Conservation (phyloP, 2,888 invertebrate species). For the Acanthosepion esculentum region DNA sequence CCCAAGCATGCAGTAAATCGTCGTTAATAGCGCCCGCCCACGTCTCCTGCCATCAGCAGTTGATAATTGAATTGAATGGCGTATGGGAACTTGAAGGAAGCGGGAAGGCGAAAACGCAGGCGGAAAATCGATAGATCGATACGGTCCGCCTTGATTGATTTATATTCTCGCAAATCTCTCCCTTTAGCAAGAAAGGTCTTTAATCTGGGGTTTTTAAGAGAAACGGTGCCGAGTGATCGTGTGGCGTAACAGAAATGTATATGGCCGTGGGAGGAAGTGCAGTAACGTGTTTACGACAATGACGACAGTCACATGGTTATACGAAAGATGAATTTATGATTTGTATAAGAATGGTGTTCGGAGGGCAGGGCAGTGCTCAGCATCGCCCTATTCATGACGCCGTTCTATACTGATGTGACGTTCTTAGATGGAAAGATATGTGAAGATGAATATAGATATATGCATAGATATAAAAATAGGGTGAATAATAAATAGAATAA, state of each 20-base stretch:
- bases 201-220: neutral
- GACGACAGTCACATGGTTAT: neutral
- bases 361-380: too few species aligned
- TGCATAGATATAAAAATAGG: too few species aligned
- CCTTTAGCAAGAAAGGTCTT: neutral
- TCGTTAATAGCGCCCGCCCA: neutral
- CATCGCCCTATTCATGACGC: too few species aligned
- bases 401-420: too few species aligned
- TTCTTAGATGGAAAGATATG: neutral
- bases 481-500: neutral
- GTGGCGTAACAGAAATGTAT: neutral
- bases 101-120: neutral
- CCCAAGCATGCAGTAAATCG: conserved; percentile 17
- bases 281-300: neutral
- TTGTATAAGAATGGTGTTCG: too few species aligned
- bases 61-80: neutral
- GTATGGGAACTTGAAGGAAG: neutral
- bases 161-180: neutral
- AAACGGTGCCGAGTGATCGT: neutral
- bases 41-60: neutral
- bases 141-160: neutral
- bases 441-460: too few species aligned
- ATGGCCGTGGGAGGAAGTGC: neutral
- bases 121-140: neutral
- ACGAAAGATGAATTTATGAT: too few species aligned